Base-by-base conservation (phyloP, 2,113 vertebrate genomes). In the Sinocyclocheilus rhinocerous region DNA sequence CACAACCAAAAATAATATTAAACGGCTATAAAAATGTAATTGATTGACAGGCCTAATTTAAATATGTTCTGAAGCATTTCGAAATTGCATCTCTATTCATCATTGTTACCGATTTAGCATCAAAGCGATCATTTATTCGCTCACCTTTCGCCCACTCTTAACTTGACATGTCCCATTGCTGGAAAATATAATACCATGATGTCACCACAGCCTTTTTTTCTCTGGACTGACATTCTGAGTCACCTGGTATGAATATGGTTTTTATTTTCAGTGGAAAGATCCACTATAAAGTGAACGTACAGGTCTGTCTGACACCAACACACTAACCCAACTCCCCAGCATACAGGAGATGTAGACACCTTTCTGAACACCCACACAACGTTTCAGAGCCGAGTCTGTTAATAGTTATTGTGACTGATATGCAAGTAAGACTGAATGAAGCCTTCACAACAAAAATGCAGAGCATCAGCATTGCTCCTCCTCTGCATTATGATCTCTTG, bases 251-350 rank as follows among this genome's bases (percentile, higher is more conserved):
- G 18, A 63, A 33, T 84, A 42, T 33, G 29, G 55, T 80, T 88
- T 84, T 83, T 57, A 39, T 84, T 48, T 88, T 76, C 48, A 50
- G 39, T 89, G 85, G 85, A 89, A 89, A 88, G 81, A 86, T 88
- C 39, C 42, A 18, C 42, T 79, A 45, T 70, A 84, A 77, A 80
- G 39, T 22, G 9, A 70, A 59, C 52, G 59, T 82, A 79, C 78
- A 70, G 45, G 39, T 79, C 65, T 80, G 85, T 70, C 76, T 86
- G 63, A 76, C 85, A 88, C 80, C 39, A 88, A 76, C 55, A 79
- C 79, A 73, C 70, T 65, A 77, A 82, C 77, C 39, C 33, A 12
- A 26, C 50, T 63, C 57, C 33, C 7, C 36, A 45, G 8, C 59
- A 63, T 45, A 29, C 13, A 63, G 42, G 42, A 45, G 36, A 50